Evolutionary conservation across 2,888 invertebrate genomes (phyloP), one percentile per base, ranked within the genome.

Genomic region (Drosophila mulleri): DNA sequence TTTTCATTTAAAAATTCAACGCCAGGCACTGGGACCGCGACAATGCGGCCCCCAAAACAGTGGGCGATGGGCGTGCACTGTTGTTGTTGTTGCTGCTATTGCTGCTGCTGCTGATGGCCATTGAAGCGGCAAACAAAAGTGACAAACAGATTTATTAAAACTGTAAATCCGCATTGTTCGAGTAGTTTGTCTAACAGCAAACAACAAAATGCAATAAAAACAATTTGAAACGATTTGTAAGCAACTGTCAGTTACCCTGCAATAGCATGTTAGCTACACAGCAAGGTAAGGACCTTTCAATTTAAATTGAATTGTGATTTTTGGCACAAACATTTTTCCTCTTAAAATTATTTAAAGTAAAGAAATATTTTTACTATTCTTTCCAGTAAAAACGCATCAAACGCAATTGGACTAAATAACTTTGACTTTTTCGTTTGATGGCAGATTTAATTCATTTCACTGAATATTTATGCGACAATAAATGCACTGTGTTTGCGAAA

Each of bases 1-100:
- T 86, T 90, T 90, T 89, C 82, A 89, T 86, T 90, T 89, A 79
- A 90, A 86, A 86, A 90, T 86, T 90, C 88, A 86, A 79, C 87
- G 78, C 90, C 90, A 85, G 54, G 83, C 75, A 39, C 81, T 61
- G 86, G 73, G 81, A 73, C 75, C 59, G 61, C 63, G 67, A 71
- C 80, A 72, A 78, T 81, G 60, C 60, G 67, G 18, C 26, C 62
- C 62, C 45, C 67, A 65, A 61, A 66, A 48, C 42, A 23, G 52
- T 26, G 41, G 53, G 39, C 14, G 41, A 39, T 39, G 39, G 41
- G 44, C 44, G 44, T 65, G 37, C 9, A 26, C 26, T 7, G 3
- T 4, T 42, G 41, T 54, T 50, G 62, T 50, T 67, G 79, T 41
- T 73, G 75, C n/a, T n/a, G n/a, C n/a, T n/a, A n/a, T 54, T 73